Conservation (phyloP, 2,113 vertebrate species). For the Thunnus thynnus region DNA sequence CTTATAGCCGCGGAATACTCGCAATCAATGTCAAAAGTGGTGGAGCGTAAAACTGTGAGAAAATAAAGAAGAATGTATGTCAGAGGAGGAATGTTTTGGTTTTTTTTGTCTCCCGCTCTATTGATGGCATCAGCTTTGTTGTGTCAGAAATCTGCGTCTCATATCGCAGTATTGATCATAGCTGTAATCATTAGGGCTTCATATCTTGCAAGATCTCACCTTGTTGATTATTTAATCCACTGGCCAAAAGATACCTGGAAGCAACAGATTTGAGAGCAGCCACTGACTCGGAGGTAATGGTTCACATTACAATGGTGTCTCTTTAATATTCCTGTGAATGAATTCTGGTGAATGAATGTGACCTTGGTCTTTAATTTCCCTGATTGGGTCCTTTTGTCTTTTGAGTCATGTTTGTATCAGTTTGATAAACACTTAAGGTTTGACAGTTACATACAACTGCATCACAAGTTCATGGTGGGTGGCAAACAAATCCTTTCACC, state of each 20-base stretch:
- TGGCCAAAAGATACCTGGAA: conserved; percentile 16
- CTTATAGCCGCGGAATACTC: conserved; percentile 25
- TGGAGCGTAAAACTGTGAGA: conserved; percentile 47
- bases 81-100: background rate
- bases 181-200: conserved; percentile 17
- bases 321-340: too few species aligned
- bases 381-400: conserved; percentile 2
- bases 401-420: background rate
- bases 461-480: background rate
- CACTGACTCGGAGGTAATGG: background rate
- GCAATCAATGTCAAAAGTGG: conserved; percentile 50
- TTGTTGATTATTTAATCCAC: conserved; percentile 36
- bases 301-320: background rate
- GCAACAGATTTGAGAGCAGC: conserved; percentile 27
- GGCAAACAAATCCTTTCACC: conserved; percentile 16
- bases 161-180: conserved; percentile 19
- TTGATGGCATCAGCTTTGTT: conserved; percentile 18
- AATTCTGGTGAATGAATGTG: too few species aligned
- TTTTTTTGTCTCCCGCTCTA: conserved; percentile 1
- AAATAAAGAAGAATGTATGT: conserved; percentile 45
- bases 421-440: background rate
- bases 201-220: conserved; percentile 6
- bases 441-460: background rate
- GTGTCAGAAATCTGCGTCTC: conserved; percentile 13
- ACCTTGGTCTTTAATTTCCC: background rate